These are phyloP conservation scores for Eupsittula cactorum DNA, from an alignment of 2,113 vertebrate genomes.

Conservation along the genomic window DNA sequence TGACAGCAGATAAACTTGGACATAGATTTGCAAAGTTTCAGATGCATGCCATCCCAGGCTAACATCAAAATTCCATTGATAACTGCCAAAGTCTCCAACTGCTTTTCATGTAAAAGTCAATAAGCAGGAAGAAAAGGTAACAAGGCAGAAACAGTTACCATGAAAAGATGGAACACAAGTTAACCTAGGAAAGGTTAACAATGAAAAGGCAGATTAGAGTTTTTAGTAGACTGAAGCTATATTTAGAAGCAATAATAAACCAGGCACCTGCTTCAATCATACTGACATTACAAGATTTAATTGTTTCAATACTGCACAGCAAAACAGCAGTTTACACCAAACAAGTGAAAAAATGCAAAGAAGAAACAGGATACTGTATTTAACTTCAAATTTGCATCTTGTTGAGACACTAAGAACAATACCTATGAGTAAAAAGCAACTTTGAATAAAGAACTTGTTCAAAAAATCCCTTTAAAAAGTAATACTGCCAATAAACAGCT, in stretches of 20 bases:
- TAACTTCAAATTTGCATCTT: neutral
- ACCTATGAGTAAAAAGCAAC: neutral
- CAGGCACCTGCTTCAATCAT: neutral
- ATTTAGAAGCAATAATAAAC: neutral
- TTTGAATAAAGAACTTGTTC: neutral
- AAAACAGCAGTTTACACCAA: neutral
- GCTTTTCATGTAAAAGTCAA: neutral
- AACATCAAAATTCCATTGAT: neutral
- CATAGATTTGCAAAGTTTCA: neutral
- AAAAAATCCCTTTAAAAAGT: neutral
- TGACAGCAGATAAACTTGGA: neutral
- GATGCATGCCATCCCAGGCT: neutral
- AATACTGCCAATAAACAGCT: neutral
- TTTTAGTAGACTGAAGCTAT: neutral
- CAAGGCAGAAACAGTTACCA: neutral
- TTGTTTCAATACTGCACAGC: neutral
- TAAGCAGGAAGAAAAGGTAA: neutral
- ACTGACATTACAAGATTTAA: neutral
- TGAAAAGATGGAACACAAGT: neutral
- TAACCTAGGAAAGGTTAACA: neutral
- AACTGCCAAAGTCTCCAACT: neutral
- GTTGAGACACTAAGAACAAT: neutral
- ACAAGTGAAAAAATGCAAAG: neutral
- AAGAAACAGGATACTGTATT: neutral
- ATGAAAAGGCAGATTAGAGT: neutral